These are phyloP conservation scores for Drosophila cognata DNA, from an alignment of 2,888 invertebrate species.

Conservation along the genomic window DNA sequence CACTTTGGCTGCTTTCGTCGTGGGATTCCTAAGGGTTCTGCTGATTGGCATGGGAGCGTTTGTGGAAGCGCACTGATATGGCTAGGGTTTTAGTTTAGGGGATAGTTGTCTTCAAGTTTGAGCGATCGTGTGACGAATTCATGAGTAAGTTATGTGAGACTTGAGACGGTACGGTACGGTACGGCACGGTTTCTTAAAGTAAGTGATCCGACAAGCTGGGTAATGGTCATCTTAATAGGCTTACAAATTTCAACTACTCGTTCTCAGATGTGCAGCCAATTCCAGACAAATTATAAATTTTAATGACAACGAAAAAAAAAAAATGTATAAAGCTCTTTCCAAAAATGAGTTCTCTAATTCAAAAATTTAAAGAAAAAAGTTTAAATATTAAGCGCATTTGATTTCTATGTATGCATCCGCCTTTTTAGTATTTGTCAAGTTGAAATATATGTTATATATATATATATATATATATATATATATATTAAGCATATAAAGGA, in stretches of 20 bases:
- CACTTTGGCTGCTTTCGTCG: conserved; percentile 50
- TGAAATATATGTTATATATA: neutral
- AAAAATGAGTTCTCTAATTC: neutral
- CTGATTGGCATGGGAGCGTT: conserved; percentile 52
- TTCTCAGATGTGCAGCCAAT: neutral
- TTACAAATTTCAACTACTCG: neutral
- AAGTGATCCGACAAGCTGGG: conserved; percentile 9
- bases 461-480: too few relatives aligned
- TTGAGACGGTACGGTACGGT: neutral
- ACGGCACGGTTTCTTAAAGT: neutral
- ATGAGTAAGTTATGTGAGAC: neutral
- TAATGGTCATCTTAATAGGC: neutral
- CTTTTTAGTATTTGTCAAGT: neutral
- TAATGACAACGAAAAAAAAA: neutral
- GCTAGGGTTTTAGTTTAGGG: conserved; percentile 36
- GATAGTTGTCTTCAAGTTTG: conserved; percentile 27
- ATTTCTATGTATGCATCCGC: neutral
- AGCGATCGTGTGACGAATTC: conserved; percentile 47
- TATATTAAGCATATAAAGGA: neutral
- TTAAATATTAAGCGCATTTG: neutral
- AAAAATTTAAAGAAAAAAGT: neutral
- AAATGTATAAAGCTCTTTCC: neutral
- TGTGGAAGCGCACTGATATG: conserved; percentile 50
- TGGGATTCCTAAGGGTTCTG: conserved; percentile 56
- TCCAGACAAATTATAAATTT: neutral